Base-by-base conservation (phyloP, 2,113 vertebrate species). In the Oxygymnocypris stewartii region DNA sequence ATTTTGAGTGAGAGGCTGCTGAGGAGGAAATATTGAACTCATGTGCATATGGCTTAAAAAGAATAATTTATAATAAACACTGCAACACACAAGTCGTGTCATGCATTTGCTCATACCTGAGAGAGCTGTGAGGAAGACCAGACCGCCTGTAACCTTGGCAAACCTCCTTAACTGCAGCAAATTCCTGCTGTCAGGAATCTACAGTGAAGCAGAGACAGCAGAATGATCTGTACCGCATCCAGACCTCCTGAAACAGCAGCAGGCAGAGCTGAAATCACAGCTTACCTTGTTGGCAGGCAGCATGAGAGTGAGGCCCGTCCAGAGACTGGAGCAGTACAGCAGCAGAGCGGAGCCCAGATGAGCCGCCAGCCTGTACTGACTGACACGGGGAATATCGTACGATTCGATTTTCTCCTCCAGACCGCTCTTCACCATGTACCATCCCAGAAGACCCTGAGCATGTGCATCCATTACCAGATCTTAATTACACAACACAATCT, bases 371-470 rank as follows among this genome's bases (percentile, higher is more conserved):
- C 98, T 96, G 91, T 99, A 99, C 93, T 99, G 98, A 88, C 98
- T 99, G 91, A 99, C 98, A 10, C 98, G 96, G 3, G 98, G 98
- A 81, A 99, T 91, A 82, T 99, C 97, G 0, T 96, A 57, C 0
- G 98, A 97, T 44, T 97, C 96, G 0, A 96, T 95, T 65, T 98
- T 99, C 89, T 99, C 97, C 90, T 99, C 97, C 90, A 99, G 91
- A 20, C 98, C 98, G 0, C 98, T 99, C 92, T 99, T 99, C 67
- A 99, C 98, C 98, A 99, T 99, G 90, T 98, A 99, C 98, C 98
- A 99, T 12, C 98, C 97, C 85, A 99, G 92, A 37, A 99, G 95
- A 7, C 98, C 98, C 98, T 99, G 82, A 14, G 8, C 40, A 67
- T 31, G 31, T 71, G 6, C 57, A 12, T 28, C 0, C 69, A 4